A percentile compares a stretch with the other conserved stretches of the same genome.
These are phyloP conservation scores for Calliopum simillimum DNA, from an alignment of 2,888 invertebrate genomes.

Conservation along the genomic window DNA sequence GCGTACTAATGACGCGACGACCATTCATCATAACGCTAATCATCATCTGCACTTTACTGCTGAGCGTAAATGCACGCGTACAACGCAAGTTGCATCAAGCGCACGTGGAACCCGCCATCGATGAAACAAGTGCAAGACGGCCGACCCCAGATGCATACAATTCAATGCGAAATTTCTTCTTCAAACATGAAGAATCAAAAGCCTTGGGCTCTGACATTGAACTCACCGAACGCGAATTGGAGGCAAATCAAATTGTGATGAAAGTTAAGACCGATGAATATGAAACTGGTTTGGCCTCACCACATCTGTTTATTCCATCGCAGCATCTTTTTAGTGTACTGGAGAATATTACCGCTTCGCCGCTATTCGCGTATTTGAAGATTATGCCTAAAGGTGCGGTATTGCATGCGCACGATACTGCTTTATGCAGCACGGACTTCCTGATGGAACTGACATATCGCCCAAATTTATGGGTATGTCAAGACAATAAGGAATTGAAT, in stretches of 20 bases:
- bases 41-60: background rate
- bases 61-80: background rate
- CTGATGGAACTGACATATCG: slow-evolving; percentile 74
- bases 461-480: slow-evolving; percentile 70
- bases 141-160: slow-evolving; percentile 55
- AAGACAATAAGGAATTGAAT: slow-evolving; percentile 43
- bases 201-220: slow-evolving; percentile 70
- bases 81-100: slow-evolving; percentile 24
- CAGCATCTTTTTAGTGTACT: slow-evolving; percentile 75
- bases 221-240: slow-evolving; percentile 69
- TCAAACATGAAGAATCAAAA: slow-evolving; percentile 68
- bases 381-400: slow-evolving; percentile 82
- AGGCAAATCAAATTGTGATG: slow-evolving; percentile 73
- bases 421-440: slow-evolving; percentile 73
- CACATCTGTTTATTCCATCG: slow-evolving; percentile 73
- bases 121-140: slow-evolving; percentile 37
- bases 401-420: slow-evolving; percentile 78
- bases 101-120: slow-evolving; percentile 47
- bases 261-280: slow-evolving; percentile 70
- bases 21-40: background rate
- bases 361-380: slow-evolving; percentile 75
- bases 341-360: slow-evolving; percentile 71
- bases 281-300: slow-evolving; percentile 70
- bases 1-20: background rate
- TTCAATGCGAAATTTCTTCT: slow-evolving; percentile 67